Base-by-base conservation (phyloP, 2,113 vertebrate genomes). In the Myxocyprinus asiaticus region DNA sequence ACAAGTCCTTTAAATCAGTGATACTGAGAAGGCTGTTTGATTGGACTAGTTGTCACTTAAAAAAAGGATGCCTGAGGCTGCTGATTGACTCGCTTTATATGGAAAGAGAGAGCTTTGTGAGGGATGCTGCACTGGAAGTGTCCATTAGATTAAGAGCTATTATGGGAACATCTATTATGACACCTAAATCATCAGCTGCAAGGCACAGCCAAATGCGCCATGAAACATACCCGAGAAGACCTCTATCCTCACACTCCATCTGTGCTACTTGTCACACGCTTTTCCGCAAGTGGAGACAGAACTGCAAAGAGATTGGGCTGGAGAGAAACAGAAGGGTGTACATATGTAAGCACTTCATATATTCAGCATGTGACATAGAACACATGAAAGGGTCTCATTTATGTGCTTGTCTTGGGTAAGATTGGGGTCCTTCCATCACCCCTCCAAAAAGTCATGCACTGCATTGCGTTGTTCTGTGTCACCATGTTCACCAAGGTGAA, bases 1-100 rank as follows among this genome's bases (percentile, higher is more conserved):
- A 86, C 71, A 80, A 80, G 82, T 71, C 67, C 74, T 78, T 77
- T 79, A 82, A 88, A 85, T 80, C 82, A 64, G 72, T 83, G 79
- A 87, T 88, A 86, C 66, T 68, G 42, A 50, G 7, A 55, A 82
- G 85, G 85, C 44, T 55, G 70, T 83, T 84, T 84, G 84, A 87
- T 84, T 85, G 86, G 78, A 84, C 78, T 45, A 73, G 79, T 73
- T 76, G 67, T 86, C 78, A 80, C 63, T 85, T 88, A 81, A 74
- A 84, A 55, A 89, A 68, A 81, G 59, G 33, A 62, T 6, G 85
- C 88, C 88, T 76, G 48, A 56, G 86, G 88, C 76, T 44, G n/a
- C 51, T 9, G 61, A 78, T 82, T 88, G 51, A 83, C 83, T 86
- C 71, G 61, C 50, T 70, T 51, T 12, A 59, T 14, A 56, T 53